phyloP scores from a whole-genome alignment of 53 echinoderm and acorn worm genomes.

The Patiria pectinifera region DNA sequence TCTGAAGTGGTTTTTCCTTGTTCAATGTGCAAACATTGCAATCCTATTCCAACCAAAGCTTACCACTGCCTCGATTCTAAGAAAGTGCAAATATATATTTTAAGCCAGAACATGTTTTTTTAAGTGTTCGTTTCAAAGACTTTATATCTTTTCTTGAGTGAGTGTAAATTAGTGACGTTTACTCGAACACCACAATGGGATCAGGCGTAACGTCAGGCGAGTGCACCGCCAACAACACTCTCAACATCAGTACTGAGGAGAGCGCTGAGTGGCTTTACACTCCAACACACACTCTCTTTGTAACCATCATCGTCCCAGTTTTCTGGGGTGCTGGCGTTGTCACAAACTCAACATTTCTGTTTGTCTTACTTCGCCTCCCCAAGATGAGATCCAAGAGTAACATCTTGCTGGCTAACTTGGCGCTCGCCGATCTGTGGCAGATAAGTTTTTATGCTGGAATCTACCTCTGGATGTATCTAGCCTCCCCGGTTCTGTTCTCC shows the following conservation, averaged over 20 bases:
- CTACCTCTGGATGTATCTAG: not conserved
- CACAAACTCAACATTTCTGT: slow-evolving; percentile 8
- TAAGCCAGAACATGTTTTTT: not conserved
- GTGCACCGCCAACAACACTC: not conserved
- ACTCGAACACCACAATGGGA: slow-evolving; percentile 2
- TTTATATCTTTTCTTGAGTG: not conserved
- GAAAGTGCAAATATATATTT: not conserved
- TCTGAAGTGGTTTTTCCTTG: too few relatives aligned
- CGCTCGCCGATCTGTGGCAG: slow-evolving; percentile 38
- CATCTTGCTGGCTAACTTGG: slow-evolving; percentile 15
- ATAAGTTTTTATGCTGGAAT: not conserved
- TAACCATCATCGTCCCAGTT: slow-evolving; percentile 7
- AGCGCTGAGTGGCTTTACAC: not conserved
- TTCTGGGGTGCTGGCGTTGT: slow-evolving; percentile 1
- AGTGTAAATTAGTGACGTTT: not conserved
- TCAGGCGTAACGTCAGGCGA: not conserved
- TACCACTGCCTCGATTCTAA: not conserved
- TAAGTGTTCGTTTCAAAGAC: not conserved
- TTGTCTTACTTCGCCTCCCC: slow-evolving; percentile 27
- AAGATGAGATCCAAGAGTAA: slow-evolving; percentile 11
- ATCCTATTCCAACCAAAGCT: not conserved
- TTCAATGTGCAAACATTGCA: too few relatives aligned
- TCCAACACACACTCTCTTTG: not conserved
- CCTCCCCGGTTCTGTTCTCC: not conserved
- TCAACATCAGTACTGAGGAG: not conserved